Evolutionary conservation across 2,888 invertebrate species (phyloP).

Genomic region (Idaea aversata): DNA sequence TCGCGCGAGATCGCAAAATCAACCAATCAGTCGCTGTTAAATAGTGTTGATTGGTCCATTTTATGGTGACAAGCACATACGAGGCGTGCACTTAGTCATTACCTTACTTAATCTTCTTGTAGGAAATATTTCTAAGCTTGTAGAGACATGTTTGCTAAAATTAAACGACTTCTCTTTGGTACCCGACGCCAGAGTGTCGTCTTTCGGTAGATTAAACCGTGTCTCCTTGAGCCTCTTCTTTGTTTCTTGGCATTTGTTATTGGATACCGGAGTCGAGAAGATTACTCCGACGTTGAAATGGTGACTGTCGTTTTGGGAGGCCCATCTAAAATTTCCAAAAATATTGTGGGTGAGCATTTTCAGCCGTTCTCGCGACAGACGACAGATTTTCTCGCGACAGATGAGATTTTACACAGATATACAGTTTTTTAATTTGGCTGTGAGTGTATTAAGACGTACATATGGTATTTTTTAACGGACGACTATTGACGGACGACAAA

Average conservation of each 20-base stretch:
- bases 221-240: constrained; percentile 79
- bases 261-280: constrained; percentile 88
- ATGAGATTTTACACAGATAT: no score
- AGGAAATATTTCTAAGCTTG: constrained; percentile 77
- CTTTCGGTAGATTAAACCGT: constrained; percentile 81
- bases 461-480: no score
- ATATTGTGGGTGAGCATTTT: no score
- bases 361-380: no score
- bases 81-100: constrained; percentile 10
- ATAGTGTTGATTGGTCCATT: no score
- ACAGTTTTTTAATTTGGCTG: no score
- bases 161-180: constrained; percentile 64
- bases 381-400: no score
- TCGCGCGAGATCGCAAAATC: no score
- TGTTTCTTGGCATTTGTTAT: constrained; percentile 57
- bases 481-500: no score
- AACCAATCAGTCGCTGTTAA: no score
- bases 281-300: constrained; percentile 84
- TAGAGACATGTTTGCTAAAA: constrained; percentile 71
- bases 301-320: constrained; percentile 81
- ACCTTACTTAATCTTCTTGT: constrained; percentile 72
- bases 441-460: no score
- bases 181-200: constrained; percentile 59
- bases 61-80: no score
- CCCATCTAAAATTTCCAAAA: constrained; percentile 61